These are phyloP conservation scores for Tamandua tetradactyla DNA, from an alignment of 2,797 vertebrate genomes.

Conservation along the genomic window DNA sequence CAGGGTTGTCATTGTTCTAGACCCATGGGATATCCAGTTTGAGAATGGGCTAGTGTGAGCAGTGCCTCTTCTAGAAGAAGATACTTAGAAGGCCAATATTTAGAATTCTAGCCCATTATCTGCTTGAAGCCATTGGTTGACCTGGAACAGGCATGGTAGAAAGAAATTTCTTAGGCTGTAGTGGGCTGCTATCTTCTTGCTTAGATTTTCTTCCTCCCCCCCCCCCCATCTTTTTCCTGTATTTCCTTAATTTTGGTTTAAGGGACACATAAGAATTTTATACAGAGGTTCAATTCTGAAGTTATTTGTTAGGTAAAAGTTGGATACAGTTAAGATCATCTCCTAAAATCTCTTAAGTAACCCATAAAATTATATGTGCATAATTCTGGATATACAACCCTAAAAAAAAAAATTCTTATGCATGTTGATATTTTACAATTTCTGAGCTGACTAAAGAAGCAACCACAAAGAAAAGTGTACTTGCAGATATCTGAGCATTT, in stretches of 20 bases:
- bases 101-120: background rate
- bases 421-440: background rate
- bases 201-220: background rate
- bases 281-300: constrained; percentile 44
- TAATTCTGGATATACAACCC: background rate
- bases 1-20: background rate
- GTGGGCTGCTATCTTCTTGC: background rate
- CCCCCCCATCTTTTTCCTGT: background rate
- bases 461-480: background rate
- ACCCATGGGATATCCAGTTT: background rate
- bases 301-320: constrained; percentile 34
- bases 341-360: background rate
- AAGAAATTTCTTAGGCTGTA: background rate
- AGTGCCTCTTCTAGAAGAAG: background rate
- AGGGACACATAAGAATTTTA: background rate
- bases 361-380: background rate
- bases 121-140: background rate
- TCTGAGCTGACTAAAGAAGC: background rate
- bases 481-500: background rate
- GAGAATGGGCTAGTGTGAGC: background rate
- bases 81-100: background rate
- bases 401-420: background rate
- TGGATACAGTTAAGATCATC: background rate
- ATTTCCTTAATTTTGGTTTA: background rate
- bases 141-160: background rate